Conservation (phyloP, 2,797 vertebrate species). For the Neosilurus hyrtlii region DNA sequence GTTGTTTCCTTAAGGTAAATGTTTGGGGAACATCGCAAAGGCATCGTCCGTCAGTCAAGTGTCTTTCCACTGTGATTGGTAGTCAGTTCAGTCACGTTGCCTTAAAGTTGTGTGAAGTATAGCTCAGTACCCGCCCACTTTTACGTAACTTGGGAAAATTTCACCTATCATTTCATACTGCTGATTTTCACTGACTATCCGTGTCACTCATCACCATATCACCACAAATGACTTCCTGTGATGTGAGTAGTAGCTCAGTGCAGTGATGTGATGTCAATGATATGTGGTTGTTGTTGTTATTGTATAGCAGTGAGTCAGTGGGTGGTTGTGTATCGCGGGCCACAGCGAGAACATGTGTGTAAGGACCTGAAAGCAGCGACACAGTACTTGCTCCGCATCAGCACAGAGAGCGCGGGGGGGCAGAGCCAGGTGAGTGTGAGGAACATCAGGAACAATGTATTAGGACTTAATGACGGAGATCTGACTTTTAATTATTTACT, state of each 20-base stretch:
- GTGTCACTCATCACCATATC: too few species aligned
- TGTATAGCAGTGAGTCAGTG: slow-evolving; percentile 80
- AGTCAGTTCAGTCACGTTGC: too few species aligned
- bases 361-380: slow-evolving; percentile 88
- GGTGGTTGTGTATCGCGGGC: slow-evolving; percentile 90
- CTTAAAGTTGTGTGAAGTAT: too few species aligned
- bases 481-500: not conserved
- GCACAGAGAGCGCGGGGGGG: slow-evolving; percentile 93
- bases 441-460: slow-evolving; percentile 6
- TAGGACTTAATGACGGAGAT: not conserved
- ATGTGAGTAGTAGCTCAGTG: not conserved
- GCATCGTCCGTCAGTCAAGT: too few species aligned
- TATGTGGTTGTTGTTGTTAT: slow-evolving; percentile 1
- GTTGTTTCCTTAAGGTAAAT: too few species aligned
- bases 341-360: slow-evolving; percentile 84
- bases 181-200: too few species aligned
- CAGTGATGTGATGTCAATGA: slow-evolving; percentile 3
- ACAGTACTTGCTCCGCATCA: slow-evolving; percentile 88
- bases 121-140: too few species aligned
- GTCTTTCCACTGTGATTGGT: too few species aligned
- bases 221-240: not conserved
- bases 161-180: too few species aligned
- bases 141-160: too few species aligned
- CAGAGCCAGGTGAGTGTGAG: slow-evolving; percentile 83
- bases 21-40: too few species aligned